These are phyloP conservation scores for Spodoptera exigua DNA, from an alignment of 2,888 invertebrate species.

Conservation along the genomic window DNA sequence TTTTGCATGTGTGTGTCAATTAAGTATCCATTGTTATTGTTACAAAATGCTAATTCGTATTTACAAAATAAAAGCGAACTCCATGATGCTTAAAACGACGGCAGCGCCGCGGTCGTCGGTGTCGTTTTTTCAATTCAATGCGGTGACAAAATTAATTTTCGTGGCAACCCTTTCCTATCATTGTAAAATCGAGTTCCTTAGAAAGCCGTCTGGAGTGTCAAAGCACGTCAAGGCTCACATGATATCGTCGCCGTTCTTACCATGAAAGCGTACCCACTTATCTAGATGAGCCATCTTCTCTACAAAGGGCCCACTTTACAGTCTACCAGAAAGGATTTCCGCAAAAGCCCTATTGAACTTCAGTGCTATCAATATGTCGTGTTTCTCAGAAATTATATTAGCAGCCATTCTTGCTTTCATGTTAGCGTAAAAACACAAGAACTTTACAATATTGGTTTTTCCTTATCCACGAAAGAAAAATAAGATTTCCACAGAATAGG, in stretches of 20 bases:
- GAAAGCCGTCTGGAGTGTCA: slow-evolving; percentile 54
- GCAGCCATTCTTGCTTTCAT: slow-evolving; percentile 31
- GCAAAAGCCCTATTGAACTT: slow-evolving; percentile 70
- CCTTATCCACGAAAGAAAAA: neutral
- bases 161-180: slow-evolving; percentile 34
- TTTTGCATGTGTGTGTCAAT: neutral
- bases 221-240: slow-evolving; percentile 56
- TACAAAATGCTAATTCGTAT: slow-evolving; percentile 37
- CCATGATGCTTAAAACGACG: neutral
- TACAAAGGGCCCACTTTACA: slow-evolving; percentile 73
- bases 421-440: slow-evolving; percentile 8
- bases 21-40: slow-evolving; percentile 33
- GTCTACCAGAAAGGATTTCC: slow-evolving; percentile 69
- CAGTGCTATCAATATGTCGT: slow-evolving; percentile 46
- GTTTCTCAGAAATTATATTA: slow-evolving; percentile 50
- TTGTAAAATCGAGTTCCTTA: slow-evolving; percentile 55
- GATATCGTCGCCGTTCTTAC: slow-evolving; percentile 60
- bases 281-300: slow-evolving; percentile 85
- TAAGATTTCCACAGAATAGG: no score
- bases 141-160: slow-evolving; percentile 47
- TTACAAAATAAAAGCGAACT: slow-evolving; percentile 5
- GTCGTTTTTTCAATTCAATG: slow-evolving; percentile 1
- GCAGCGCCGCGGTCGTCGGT: neutral
- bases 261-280: slow-evolving; percentile 83
- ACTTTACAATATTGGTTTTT: slow-evolving; percentile 17